These are phyloP conservation scores for Incurvaria masculella DNA, from an alignment of 2,888 invertebrate genomes.

Conservation along the genomic window DNA sequence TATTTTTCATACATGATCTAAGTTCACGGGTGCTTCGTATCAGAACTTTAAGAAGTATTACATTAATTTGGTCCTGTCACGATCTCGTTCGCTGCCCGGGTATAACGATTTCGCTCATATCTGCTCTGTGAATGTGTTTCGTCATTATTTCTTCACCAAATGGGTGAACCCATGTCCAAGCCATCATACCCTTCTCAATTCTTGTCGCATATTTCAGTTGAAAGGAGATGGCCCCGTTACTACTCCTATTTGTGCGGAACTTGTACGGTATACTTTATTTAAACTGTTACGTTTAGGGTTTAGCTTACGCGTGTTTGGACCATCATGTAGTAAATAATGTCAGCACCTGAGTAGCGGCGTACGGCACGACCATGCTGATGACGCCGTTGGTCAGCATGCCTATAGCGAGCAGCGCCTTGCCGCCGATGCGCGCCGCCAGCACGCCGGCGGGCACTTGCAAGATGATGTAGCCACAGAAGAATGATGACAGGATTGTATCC, in stretches of 20 bases:
- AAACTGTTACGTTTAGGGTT: conserved; percentile 18
- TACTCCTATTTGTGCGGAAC: conserved; percentile 5
- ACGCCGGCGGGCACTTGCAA: conserved; percentile 72
- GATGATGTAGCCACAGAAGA: conserved; percentile 78
- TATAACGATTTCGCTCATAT: conserved; percentile 4
- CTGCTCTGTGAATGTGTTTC: conserved; percentile 4
- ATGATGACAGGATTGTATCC: conserved; percentile 67
- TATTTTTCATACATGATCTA: too few relatives aligned
- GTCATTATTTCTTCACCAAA: conserved; percentile 2
- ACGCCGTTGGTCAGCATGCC: conserved; percentile 36
- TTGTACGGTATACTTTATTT: conserved; percentile 11
- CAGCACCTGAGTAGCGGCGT: conserved; percentile 24
- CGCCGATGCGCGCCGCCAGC: conserved; percentile 73
- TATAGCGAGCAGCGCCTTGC: conserved; percentile 38
- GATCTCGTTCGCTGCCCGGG: conserved; percentile 1
- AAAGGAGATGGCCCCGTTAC: conserved; percentile 1
- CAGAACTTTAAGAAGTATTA: too few relatives aligned
- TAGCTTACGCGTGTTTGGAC: conserved; percentile 14
- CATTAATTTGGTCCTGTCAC: not conserved
- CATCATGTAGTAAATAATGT: conserved; percentile 10
- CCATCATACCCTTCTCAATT: too few relatives aligned
- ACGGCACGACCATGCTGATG: conserved; percentile 34
- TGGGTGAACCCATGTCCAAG: conserved; percentile 8
- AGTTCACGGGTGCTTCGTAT: too few relatives aligned
- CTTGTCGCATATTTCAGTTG: conserved; percentile 4